phyloP scores from a whole-genome alignment of 2,888 invertebrate species.

The Pyrocoelia pectoralis region DNA sequence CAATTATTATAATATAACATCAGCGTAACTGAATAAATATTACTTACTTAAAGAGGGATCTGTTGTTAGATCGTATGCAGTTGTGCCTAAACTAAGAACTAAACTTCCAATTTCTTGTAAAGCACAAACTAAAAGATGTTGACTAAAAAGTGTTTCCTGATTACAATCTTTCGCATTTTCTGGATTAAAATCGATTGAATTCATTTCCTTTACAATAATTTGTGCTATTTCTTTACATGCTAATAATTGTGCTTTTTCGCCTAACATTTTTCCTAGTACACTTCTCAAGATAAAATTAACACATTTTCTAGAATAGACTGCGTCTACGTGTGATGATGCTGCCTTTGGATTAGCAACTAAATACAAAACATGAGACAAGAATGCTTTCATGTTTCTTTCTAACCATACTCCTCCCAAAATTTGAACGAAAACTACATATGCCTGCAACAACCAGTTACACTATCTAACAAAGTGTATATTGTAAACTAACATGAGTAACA shows the following conservation, averaged over 20 bases:
- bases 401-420: conserved; percentile 95
- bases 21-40: not conserved
- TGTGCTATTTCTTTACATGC: conserved; percentile 94
- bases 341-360: conserved; percentile 95
- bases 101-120: conserved; percentile 93
- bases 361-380: conserved; percentile 90
- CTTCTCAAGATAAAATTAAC: conserved; percentile 94
- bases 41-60: conserved; percentile 82
- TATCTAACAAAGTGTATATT: not conserved
- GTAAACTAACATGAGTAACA: conserved; percentile 86
- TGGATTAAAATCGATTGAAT: conserved; percentile 90
- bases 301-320: conserved; percentile 97
- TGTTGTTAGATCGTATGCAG: conserved; percentile 87
- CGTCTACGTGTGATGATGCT: conserved; percentile 95
- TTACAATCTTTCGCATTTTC: conserved; percentile 92
- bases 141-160: conserved; percentile 89
- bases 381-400: conserved; percentile 86
- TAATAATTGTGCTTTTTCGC: conserved; percentile 96
- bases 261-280: conserved; percentile 91
- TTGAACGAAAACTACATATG: conserved; percentile 94
- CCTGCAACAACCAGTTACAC: conserved; percentile 64
- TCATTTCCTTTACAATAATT: conserved; percentile 94
- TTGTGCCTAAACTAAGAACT: conserved; percentile 91
- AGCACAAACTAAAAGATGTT: conserved; percentile 91
- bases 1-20: conserved; percentile 11